A percentile compares a stretch with the other conserved stretches of the same genome.
Conservation (phyloP, 2,888 invertebrate genomes). For the Mimas tiliae region DNA sequence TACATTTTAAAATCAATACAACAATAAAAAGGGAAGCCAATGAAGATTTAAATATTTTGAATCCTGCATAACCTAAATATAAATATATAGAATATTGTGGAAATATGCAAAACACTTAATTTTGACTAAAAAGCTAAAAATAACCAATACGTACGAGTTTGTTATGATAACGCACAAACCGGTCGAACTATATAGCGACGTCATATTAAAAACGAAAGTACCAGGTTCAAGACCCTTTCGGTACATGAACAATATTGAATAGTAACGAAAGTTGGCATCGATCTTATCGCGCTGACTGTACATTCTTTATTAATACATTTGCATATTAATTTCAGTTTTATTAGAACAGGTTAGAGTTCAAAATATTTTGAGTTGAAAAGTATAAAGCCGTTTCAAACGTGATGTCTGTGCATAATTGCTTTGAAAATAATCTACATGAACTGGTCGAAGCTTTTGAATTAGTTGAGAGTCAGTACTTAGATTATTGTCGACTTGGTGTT, state of each 20-base stretch:
- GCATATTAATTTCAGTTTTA: background rate
- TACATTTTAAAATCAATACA: too few relatives aligned
- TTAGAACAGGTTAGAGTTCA: background rate
- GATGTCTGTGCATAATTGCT: background rate
- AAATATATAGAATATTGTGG: too few relatives aligned
- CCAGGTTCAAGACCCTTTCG: slow-evolving; percentile 40
- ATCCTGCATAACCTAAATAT: too few relatives aligned
- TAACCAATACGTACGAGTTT: background rate
- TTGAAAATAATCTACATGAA: background rate
- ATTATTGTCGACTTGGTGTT: background rate
- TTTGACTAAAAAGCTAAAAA: background rate
- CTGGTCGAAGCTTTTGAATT: background rate
- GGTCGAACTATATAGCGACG: slow-evolving; percentile 33
- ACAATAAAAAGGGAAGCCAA: too few relatives aligned
- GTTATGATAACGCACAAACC: slow-evolving; percentile 29
- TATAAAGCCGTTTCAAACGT: background rate
- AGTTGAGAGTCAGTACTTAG: background rate
- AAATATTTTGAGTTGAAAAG: background rate
- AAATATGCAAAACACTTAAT: background rate
- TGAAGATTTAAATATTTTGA: too few relatives aligned
- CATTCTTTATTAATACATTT: background rate
- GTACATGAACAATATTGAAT: slow-evolving; percentile 40
- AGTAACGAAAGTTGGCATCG: slow-evolving; percentile 29
- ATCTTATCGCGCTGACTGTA: slow-evolving; percentile 15
- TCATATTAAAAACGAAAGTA: slow-evolving; percentile 53